Conservation (phyloP, 2,797 vertebrate species). For the Pipistrellus pygmaeus region DNA sequence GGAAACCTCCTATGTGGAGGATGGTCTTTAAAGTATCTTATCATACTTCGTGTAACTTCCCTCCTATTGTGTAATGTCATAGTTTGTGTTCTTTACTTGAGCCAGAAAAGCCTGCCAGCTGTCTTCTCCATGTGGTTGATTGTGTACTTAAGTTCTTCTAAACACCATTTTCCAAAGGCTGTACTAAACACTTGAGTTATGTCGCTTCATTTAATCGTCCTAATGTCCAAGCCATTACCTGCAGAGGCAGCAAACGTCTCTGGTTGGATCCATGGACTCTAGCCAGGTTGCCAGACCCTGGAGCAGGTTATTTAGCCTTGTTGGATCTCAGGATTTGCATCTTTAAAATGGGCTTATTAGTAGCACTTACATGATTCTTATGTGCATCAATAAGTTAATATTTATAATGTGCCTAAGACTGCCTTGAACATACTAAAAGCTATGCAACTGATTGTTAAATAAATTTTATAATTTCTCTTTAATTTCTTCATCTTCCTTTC, state of each 20-base stretch:
- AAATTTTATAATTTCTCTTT: background rate
- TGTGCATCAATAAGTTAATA: background rate
- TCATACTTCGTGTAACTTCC: background rate
- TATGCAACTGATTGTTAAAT: background rate
- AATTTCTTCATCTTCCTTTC: background rate
- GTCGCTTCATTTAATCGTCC: background rate
- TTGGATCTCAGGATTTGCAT: background rate
- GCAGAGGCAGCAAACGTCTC: background rate
- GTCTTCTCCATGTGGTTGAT: background rate
- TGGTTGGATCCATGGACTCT: background rate
- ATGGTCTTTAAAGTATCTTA: background rate
- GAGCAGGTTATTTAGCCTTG: background rate
- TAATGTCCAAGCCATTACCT: background rate
- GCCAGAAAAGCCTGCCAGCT: background rate
- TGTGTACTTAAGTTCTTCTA: background rate
- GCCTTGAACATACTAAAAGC: background rate
- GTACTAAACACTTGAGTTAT: background rate
- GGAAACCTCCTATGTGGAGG: background rate
- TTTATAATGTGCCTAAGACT: background rate
- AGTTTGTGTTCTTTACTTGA: background rate
- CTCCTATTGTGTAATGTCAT: background rate
- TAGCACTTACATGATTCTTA: background rate
- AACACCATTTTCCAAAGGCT: background rate
- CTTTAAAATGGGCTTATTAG: background rate
- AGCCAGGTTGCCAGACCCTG: background rate